Evolutionary conservation across 2,888 invertebrate species (phyloP), one percentile per base, ranked within the genome.

Genomic region (Nomada ruficornis): DNA sequence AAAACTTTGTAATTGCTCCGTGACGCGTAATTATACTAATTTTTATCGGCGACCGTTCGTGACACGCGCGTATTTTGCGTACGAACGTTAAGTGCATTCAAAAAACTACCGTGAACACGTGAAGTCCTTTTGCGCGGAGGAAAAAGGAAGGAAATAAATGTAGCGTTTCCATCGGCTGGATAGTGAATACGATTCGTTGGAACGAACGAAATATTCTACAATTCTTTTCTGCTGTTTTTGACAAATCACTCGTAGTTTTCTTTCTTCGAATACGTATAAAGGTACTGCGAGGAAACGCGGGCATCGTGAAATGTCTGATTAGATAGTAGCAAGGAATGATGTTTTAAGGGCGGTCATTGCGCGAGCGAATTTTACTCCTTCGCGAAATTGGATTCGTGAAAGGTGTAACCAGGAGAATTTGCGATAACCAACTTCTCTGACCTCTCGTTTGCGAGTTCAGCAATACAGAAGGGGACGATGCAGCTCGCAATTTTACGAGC

Each of bases 401-500:
- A 20, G n/a, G n/a, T 20, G 47, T 36, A 50, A 59, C 4, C 29
- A 52, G 52, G 59, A 50, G 50, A 69, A 57, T 62, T 68, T 29
- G 63, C 47, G 54, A 60, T 50, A 73, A 77, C n/a, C 55, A 47
- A 3, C 9, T 23, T 18, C 4, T 9, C 60, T 42, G 55, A n/a
- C 15, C 36, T 10, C 42, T 67, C 60, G 74, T 57, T 68, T 23
- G 26, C 47, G 2, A 54, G 60, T 2, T 57, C n/a, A 54, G 44
- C 13, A 5, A 44, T 2, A 13, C 10, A 18, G 18, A 13, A 44
- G 7, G n/a, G 13, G 9, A 2, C 15, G n/a, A 63, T 9, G n/a
- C 13, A 18, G 44, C 29, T 26, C 4, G 10, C 20, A 36, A 3
- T 72, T 80, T 80, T 80, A 80, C 80, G 72, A 63, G 20, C 78